A percentile compares a stretch with the other conserved stretches of the same genome.
Evolutionary conservation across 2,888 invertebrate species (phyloP).

Genomic region (Schrankia costaestrigalis): DNA sequence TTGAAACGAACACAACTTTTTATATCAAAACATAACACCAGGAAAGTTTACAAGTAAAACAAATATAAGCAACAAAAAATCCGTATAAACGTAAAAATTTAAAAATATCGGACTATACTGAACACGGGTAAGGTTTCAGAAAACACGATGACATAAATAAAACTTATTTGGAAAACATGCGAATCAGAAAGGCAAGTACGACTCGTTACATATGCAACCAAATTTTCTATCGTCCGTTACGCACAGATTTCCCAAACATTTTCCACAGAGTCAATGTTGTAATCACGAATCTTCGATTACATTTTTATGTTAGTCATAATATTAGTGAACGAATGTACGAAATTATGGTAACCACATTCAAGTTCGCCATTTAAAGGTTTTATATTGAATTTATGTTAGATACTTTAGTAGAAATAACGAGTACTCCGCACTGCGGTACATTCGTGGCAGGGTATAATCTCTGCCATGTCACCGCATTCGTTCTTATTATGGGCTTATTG

Average conservation of each 20-base stretch:
- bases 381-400: slow-evolving; percentile 57
- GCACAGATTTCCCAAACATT: slow-evolving; percentile 13
- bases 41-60: neutral
- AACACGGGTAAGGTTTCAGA: no score
- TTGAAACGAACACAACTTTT: neutral
- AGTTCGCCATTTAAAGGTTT: slow-evolving; percentile 48
- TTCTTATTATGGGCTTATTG: slow-evolving; percentile 55
- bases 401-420: slow-evolving; percentile 56
- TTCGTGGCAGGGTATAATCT: slow-evolving; percentile 55
- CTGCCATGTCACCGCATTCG: slow-evolving; percentile 57
- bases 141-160: no score
- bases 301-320: slow-evolving; percentile 30
- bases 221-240: no score
- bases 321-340: slow-evolving; percentile 34
- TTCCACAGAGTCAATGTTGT: slow-evolving; percentile 18
- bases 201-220: no score
- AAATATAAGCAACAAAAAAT: neutral
- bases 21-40: neutral
- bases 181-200: no score
- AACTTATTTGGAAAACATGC: no score
- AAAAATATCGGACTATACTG: no score
- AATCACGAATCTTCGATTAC: slow-evolving; percentile 22
- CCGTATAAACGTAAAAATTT: no score
- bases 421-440: slow-evolving; percentile 61
- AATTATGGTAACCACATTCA: slow-evolving; percentile 28